Evolutionary conservation across 2,888 invertebrate species (phyloP), one percentile per base, ranked within the genome.

Genomic region (Drosophila setosimentum): DNA sequence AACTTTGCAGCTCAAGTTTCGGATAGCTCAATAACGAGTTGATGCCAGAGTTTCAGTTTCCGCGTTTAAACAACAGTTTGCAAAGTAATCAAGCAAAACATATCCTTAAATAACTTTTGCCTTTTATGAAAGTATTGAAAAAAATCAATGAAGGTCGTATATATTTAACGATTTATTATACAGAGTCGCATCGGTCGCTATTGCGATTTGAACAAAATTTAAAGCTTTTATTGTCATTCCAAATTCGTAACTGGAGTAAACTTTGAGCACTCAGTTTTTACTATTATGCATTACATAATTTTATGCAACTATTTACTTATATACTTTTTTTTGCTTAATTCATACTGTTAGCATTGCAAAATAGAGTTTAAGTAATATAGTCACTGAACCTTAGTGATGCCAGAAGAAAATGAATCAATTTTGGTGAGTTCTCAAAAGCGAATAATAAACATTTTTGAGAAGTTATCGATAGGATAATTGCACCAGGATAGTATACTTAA

Each of bases 1-100:
- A 60, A 60, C 73, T 73, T 67, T 55, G 5, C 13, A 35, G 63
- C 63, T 65, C 65, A 62, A 62, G 66, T 67, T 67, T 48, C 66
- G 13, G 64, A 64, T 66, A 64, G 64, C 64, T 53, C 53, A 53
- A 66, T 66, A 63, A 65, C 65, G 65, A 63, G 65, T 65, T 63
- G 50, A 45, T 50, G 50, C 16, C 13, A 45, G 24, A 24, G 24
- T 24, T 13, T 30, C 30, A 53, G 45, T 59, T 59, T 49, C 45
- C 24, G 13, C 24, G 32, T 50, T 53, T 64, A 45, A 24, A 45
- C 24, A 45, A 55, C 64, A 75, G 64, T 51, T 59, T 69, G 63
- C 62, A 62, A 75, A 75, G 72, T 59, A 60, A 75, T 76, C 59
- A 71, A 54, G 42, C 49, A 53, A 33, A 62, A 62, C n/a, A 62